A percentile compares a stretch with the other conserved stretches of the same genome.
Evolutionary conservation across 2,888 invertebrate genomes (phyloP).

Genomic region (Hirtodrosophila trivittata): DNA sequence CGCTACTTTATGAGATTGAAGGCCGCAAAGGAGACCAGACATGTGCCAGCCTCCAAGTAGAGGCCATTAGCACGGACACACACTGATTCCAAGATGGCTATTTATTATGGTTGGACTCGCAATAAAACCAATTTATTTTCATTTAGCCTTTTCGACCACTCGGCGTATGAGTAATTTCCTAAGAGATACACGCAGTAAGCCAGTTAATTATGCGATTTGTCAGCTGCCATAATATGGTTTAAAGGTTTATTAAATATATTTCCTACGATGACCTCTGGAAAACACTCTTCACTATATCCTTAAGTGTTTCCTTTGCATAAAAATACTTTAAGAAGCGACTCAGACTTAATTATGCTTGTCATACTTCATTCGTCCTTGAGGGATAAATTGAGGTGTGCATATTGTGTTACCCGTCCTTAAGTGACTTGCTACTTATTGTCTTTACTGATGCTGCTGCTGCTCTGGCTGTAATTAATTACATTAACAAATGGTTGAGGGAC

Average conservation of each 20-base stretch:
- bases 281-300: too few species aligned
- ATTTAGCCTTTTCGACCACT: conserved; percentile 51
- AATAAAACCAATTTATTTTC: conserved; percentile 65
- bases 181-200: conserved; percentile 52
- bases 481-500: conserved; percentile 47
- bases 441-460: conserved; percentile 4
- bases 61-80: conserved; percentile 16
- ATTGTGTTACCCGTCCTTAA: neutral
- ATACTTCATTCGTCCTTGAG: neutral
- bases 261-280: too few species aligned
- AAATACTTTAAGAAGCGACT: too few species aligned
- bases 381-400: neutral
- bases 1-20: conserved; percentile 62
- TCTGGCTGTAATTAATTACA: conserved; percentile 61
- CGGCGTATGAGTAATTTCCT: conserved; percentile 44
- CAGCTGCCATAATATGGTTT: conserved; percentile 34
- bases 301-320: too few species aligned
- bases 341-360: conserved; percentile 1
- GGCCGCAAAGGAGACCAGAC: conserved; percentile 30
- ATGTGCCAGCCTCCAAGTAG: conserved; percentile 32
- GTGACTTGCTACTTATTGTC: neutral
- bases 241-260: conserved; percentile 26
- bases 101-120: conserved; percentile 45
- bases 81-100: conserved; percentile 33
- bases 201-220: conserved; percentile 69